Evolutionary conservation across 2,888 invertebrate genomes (phyloP).

Genomic region (Acheta domesticus): DNA sequence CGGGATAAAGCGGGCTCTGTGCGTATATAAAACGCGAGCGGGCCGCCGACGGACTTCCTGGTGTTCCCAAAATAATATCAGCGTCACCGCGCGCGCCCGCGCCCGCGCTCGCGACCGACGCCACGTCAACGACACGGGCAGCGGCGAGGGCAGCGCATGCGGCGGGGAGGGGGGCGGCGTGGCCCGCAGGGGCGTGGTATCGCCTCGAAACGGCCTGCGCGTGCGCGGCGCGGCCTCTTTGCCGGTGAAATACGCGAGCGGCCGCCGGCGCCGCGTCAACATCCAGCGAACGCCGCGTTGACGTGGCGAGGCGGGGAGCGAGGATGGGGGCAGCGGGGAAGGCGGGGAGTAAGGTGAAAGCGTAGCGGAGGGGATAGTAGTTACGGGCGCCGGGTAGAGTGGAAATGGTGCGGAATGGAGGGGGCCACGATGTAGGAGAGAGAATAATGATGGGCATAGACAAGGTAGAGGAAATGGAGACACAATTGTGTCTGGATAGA

Average conservation of each 20-base stretch:
- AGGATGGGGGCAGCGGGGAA: not conserved
- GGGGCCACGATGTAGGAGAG: too few relatives aligned
- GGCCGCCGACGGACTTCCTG: not conserved
- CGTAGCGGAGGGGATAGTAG: too few relatives aligned
- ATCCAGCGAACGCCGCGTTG: not conserved
- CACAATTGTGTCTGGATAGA: too few relatives aligned
- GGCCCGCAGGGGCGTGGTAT: too few relatives aligned
- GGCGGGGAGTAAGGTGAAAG: not conserved
- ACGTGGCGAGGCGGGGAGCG: not conserved
- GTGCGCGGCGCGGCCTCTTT: too few relatives aligned
- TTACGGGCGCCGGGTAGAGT: too few relatives aligned
- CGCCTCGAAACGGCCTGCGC: too few relatives aligned
- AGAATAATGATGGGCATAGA: too few relatives aligned
- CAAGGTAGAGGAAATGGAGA: too few relatives aligned
- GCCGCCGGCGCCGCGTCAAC: conserved; percentile 18
- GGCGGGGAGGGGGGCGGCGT: too few relatives aligned
- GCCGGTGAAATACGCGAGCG: not conserved
- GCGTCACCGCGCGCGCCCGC: not conserved
- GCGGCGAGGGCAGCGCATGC: too few relatives aligned
- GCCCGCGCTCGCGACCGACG: not conserved
- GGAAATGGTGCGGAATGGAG: too few relatives aligned
- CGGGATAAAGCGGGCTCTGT: not conserved
- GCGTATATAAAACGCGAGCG: not conserved
- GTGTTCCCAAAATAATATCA: conserved; percentile 4
- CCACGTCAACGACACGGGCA: not conserved